phyloP scores from a whole-genome alignment of 1,140 invertebrate species.

The Trichoplusia ni region DNA sequence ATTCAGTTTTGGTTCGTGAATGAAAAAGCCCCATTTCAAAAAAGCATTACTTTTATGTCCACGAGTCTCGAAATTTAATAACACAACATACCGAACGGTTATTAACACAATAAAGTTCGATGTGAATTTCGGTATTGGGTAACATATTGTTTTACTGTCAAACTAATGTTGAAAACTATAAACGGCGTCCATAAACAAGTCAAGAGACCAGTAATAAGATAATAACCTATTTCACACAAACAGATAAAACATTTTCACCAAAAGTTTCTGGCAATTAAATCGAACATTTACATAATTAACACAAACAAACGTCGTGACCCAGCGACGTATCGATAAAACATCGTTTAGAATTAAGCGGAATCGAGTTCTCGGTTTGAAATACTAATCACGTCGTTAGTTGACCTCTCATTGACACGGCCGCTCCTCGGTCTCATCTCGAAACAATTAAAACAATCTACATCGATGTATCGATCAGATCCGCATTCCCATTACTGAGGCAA shows the following conservation, averaged over 20 bases:
- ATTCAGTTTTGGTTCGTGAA: constrained; percentile 7
- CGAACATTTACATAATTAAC: constrained; percentile 16
- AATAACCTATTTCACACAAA: not conserved
- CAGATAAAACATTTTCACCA: constrained; percentile 17
- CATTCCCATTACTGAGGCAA: constrained; percentile 36
- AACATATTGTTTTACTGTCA: constrained; percentile 6
- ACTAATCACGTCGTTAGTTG: constrained; percentile 42
- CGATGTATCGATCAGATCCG: constrained; percentile 44
- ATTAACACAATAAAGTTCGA: not conserved
- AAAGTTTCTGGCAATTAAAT: constrained; percentile 21
- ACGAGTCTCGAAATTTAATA: too few species aligned
- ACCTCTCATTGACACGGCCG: constrained; percentile 52
- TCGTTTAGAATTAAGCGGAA: constrained; percentile 22
- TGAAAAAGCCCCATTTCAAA: not conserved
- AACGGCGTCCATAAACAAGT: not conserved
- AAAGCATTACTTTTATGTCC: not conserved
- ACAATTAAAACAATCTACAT: constrained; percentile 67
- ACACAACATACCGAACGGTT: not conserved
- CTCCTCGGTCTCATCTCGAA: constrained; percentile 43
- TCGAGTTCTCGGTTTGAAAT: constrained; percentile 30
- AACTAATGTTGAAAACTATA: not conserved
- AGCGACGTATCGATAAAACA: constrained; percentile 15
- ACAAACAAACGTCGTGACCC: constrained; percentile 16
- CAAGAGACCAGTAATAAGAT: not conserved
- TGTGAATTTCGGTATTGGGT: not conserved